A percentile compares a stretch with the other conserved stretches of the same genome.
Evolutionary conservation across 2,888 invertebrate species (phyloP).

Genomic region (Leptinotarsa peninsularis): DNA sequence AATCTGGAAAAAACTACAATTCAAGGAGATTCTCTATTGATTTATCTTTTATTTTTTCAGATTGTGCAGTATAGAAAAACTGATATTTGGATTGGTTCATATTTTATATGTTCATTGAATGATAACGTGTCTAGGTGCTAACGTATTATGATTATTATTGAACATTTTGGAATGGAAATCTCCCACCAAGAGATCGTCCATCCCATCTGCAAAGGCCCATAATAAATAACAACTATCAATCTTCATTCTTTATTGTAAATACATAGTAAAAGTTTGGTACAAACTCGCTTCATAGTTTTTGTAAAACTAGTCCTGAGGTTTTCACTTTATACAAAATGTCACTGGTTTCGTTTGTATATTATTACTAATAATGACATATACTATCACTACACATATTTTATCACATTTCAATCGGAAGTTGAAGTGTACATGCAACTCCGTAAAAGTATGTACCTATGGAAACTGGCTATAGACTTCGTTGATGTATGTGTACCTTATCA

Average conservation of each 20-base stretch:
- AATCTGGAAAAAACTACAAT: too few relatives aligned
- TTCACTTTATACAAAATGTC: slow-evolving; percentile 27
- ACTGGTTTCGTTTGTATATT: slow-evolving; percentile 34
- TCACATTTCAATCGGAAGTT: slow-evolving; percentile 50
- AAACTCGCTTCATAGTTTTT: slow-evolving; percentile 16
- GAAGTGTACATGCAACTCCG: slow-evolving; percentile 33
- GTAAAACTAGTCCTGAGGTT: slow-evolving; percentile 22
- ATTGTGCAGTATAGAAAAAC: too few relatives aligned
- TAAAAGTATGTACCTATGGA: background rate
- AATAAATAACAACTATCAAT: background rate
- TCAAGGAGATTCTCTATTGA: too few relatives aligned
- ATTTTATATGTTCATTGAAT: too few relatives aligned
- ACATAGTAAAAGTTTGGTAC: slow-evolving; percentile 13
- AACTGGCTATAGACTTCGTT: background rate
- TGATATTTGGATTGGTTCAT: too few relatives aligned
- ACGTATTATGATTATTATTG: too few relatives aligned
- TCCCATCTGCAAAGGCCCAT: too few relatives aligned
- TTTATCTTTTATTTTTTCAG: too few relatives aligned
- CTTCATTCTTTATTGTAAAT: slow-evolving; percentile 13
- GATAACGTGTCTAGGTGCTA: too few relatives aligned
- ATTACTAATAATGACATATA: slow-evolving; percentile 24
- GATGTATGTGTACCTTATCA: background rate
- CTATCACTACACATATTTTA: slow-evolving; percentile 43
- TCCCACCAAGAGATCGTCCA: too few relatives aligned
- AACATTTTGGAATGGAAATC: too few relatives aligned